Percentiles rank a stretch among this genome's conserved stretches.
Evolutionary conservation across 2,797 vertebrate species (phyloP).

Genomic region (Acipenser transmontanus): DNA sequence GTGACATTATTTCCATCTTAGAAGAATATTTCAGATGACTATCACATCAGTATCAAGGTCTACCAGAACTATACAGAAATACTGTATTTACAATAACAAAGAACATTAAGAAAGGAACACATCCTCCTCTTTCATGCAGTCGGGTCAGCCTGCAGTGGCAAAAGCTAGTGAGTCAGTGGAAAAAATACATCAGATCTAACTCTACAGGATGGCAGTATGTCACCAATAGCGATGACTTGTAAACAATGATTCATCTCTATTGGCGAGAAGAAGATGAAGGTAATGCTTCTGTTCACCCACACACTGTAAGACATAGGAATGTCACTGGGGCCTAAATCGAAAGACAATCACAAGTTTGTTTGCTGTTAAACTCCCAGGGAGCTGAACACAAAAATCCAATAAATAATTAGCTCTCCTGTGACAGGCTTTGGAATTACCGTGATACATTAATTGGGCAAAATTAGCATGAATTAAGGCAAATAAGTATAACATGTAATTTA

Average conservation of each 20-base stretch:
- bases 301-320: slow-evolving; percentile 56
- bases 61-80: no score
- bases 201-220: slow-evolving; percentile 46
- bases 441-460: slow-evolving; percentile 99
- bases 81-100: no score
- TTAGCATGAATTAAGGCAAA: slow-evolving; percentile 99
- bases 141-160: slow-evolving; percentile 42
- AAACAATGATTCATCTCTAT: slow-evolving; percentile 64
- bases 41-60: no score
- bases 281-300: slow-evolving; percentile 39
- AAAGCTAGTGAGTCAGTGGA: slow-evolving; percentile 49
- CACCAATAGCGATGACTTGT: slow-evolving; percentile 42
- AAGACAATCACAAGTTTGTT: slow-evolving; percentile 78
- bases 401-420: slow-evolving; percentile 99
- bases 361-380: slow-evolving; percentile 75
- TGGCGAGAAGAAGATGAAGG: slow-evolving; percentile 46
- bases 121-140: slow-evolving; percentile 26
- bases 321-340: slow-evolving; percentile 54
- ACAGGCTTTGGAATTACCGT: slow-evolving; percentile 92
- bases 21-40: no score
- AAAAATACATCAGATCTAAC: slow-evolving; percentile 47
- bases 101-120: no score
- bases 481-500: slow-evolving; percentile 99
- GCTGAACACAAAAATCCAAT: slow-evolving; percentile 78
- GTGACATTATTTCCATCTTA: no score